Base-by-base conservation (phyloP, 2,113 vertebrate species). In the Microcebus jonahi region DNA sequence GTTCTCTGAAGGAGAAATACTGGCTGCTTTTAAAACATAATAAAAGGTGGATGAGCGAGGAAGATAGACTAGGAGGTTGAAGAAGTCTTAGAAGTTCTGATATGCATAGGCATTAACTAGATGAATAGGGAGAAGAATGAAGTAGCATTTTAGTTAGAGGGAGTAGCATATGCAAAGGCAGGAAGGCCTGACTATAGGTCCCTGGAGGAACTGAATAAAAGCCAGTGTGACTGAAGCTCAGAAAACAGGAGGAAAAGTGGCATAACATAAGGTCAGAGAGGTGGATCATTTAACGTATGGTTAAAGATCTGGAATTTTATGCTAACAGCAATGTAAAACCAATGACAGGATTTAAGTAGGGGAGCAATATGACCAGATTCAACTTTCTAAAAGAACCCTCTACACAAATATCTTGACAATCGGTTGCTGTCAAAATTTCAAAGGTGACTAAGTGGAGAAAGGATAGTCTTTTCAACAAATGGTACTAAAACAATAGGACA, bases 261-360 rank as follows among this genome's bases (percentile, higher is more conserved):
- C 83, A 90, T 67, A 36, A 87, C 5, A 92, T 92, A 53, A 91
- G 42, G n/a, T 92, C 88, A 91, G 57, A 81, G 81, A 93, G 5
- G 27, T 67, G 31, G 70, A 93, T 93, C 31, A 81, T 68, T 34
- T 23, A 83, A 34, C 5, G 39, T 79, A 59, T 87, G 31, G 31
- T 96, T 85, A 91, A 96, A 81, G 57, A 42, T 85, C 88, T 96
- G 90, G 34, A 71, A 50, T 31, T 97, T 95, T 93, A 65, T 61
- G 89, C 29, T 65, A 86, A 85, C 3, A 95, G 13, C n/a, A 95
- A 80, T 80, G n/a, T 36, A 34, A 91, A 50, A 3, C 29, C 45
- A 81, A 20, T 68, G 31, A 86, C 12, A 92, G 13, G 65, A 89
- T 81, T 81, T 70, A 94, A 94, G 13, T 65, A 70, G 17, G 23